A percentile compares a stretch with the other conserved stretches of the same genome.
Conservation (phyloP, 2,888 invertebrate genomes). For the Brenthis ino region DNA sequence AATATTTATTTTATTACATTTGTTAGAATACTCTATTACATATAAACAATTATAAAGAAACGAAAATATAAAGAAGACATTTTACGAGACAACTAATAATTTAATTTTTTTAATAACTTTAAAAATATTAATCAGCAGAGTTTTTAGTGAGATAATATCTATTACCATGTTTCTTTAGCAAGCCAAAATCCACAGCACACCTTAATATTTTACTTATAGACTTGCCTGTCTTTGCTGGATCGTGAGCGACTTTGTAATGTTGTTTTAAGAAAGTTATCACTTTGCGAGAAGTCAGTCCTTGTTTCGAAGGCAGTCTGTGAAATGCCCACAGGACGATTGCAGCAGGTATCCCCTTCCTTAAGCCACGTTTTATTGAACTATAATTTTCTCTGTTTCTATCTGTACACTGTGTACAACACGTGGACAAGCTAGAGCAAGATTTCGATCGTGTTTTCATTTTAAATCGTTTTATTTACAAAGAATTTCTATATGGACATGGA, state of each 20-base stretch:
- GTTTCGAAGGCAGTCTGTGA: constrained; percentile 52
- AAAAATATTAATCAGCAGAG: constrained; percentile 26
- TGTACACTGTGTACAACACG: constrained; percentile 24
- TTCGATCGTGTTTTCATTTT: constrained; percentile 15
- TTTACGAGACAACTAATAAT: too few species aligned
- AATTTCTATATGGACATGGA: background rate
- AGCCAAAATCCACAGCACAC: constrained; percentile 61
- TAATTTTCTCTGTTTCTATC: constrained; percentile 35
- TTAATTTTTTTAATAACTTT: background rate
- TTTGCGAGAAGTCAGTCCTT: constrained; percentile 58
- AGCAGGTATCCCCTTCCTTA: constrained; percentile 54
- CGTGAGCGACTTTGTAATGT: constrained; percentile 49
- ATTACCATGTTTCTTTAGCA: constrained; percentile 54
- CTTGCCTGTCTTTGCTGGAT: constrained; percentile 54
- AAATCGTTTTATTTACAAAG: background rate
- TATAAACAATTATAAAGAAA: too few species aligned
- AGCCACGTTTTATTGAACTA: constrained; percentile 49
- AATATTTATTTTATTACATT: too few species aligned
- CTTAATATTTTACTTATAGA: constrained; percentile 54
- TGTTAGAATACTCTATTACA: too few species aligned
- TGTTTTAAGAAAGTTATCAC: constrained; percentile 59
- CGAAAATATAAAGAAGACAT: too few species aligned
- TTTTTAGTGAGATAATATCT: constrained; percentile 48
- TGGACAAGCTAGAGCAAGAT: constrained; percentile 13
- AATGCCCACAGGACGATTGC: constrained; percentile 65